A percentile compares a stretch with the other conserved stretches of the same genome.
These are phyloP conservation scores for Apotomis turbidana DNA, from an alignment of 2,888 invertebrate genomes.

Conservation along the genomic window DNA sequence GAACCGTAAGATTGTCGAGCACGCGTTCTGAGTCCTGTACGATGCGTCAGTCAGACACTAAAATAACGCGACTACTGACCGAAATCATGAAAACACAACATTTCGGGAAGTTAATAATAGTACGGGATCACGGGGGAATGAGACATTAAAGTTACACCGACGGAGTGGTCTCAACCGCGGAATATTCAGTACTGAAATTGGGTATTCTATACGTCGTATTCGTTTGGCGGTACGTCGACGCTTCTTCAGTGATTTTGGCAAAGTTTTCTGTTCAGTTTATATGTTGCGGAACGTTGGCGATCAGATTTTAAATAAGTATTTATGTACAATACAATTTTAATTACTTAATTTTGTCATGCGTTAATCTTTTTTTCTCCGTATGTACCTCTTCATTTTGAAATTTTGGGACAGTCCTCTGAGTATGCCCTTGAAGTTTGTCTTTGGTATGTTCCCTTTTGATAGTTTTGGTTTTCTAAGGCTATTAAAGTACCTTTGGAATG, in stretches of 20 bases:
- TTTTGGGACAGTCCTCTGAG: too few species aligned
- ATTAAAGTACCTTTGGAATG: too few species aligned
- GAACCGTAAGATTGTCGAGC: constrained; percentile 65
- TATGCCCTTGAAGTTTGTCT: too few species aligned
- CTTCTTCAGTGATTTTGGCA: constrained; percentile 36
- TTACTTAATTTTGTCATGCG: too few species aligned
- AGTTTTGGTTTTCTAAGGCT: too few species aligned
- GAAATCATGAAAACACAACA: constrained; percentile 66
- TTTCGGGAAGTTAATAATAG: constrained; percentile 74
- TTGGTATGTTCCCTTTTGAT: too few species aligned
- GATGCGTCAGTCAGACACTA: constrained; percentile 63
- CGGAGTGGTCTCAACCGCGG: constrained; percentile 24
- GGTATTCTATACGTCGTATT: constrained; percentile 14
- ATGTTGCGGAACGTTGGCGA: constrained; percentile 22
- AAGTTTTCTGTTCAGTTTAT: constrained; percentile 22
- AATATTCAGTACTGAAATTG: constrained; percentile 34
- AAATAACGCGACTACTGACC: constrained; percentile 68
- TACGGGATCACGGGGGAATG: constrained; percentile 51
- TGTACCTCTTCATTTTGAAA: too few species aligned
- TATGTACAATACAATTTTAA: too few species aligned
- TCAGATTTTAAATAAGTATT: too few species aligned
- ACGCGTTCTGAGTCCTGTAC: constrained; percentile 67
- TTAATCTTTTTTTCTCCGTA: too few species aligned
- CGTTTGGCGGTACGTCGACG: constrained; percentile 31
- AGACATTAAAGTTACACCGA: constrained; percentile 37